Evolutionary conservation across 2,797 vertebrate species (phyloP).

Genomic region (Choloepus didactylus): DNA sequence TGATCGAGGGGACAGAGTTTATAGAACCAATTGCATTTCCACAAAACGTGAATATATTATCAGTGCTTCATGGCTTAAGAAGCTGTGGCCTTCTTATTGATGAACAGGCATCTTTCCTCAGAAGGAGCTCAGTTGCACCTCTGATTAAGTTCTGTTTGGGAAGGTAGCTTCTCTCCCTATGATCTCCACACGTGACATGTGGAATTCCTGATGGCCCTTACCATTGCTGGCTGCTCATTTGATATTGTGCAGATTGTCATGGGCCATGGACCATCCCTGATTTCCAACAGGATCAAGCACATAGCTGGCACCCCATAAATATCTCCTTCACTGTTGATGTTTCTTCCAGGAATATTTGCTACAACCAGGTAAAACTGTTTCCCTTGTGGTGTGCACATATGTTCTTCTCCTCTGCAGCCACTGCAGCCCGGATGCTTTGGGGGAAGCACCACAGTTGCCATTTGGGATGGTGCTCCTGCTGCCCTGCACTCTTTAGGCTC

Average conservation of each 20-base stretch:
- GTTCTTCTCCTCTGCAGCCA: neutral
- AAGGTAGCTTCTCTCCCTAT: neutral
- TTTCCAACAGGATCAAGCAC: neutral
- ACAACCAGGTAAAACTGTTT: neutral
- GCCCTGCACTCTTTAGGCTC: neutral
- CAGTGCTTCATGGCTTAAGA: neutral
- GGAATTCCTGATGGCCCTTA: neutral
- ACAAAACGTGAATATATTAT: neutral
- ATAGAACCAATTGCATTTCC: neutral
- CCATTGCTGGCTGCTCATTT: neutral
- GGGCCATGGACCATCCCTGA: neutral
- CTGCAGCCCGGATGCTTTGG: fast-evolving
- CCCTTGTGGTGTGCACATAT: neutral
- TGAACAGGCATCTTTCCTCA: neutral
- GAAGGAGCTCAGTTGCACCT: neutral
- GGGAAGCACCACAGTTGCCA: neutral
- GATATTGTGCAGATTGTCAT: neutral
- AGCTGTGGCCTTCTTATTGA: neutral
- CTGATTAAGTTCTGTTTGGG: neutral
- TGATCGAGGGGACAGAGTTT: neutral
- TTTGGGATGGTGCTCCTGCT: neutral
- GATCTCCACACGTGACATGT: neutral
- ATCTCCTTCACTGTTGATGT: neutral
- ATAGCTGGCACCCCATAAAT: neutral
- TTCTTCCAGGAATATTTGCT: neutral